Evolutionary conservation across 2,888 invertebrate species (phyloP), one percentile per base, ranked within the genome.

Genomic region (Acanthosoma haemorrhoidale): DNA sequence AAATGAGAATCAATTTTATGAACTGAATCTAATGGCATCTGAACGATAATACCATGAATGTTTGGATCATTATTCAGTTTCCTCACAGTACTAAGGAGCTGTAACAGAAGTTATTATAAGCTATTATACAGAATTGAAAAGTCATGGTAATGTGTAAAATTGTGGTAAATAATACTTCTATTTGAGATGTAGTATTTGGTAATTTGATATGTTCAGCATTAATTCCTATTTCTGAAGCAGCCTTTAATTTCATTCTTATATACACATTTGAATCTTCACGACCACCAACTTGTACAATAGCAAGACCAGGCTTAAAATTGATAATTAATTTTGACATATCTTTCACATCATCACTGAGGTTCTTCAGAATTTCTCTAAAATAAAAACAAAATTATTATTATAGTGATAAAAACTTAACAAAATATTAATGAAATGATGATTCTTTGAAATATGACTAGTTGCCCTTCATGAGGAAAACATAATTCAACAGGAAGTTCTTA

Each of bases 261-360:
- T 99, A 99, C 4, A 98, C 96, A 83, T 97, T 97, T 57, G 98
- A 98, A 81, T 99, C 98, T 80, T 95, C 94, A 1, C 97, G 86
- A 1, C 89, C 91, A 11, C 99, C 99, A 72, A 99, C 98, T 85
- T 98, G 91, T 57, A 98, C 91, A 78, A 98, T 96, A 21, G 95
- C 92, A 74, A 98, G 83, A 13, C 90, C 89, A 0, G 91, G 90
- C 74, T 81, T 80, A 79, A 91, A 94, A 60, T 69, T 69, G 3
- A 74, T 73, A 36, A 75, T 25, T 15, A 41, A 69, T 21, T 71
- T 34, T 15, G 71, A 51, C 73, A 91, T 79, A 68, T 82, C 80
- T 4, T 79, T 77, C 4, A 94, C 90, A 77, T 92, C 86, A 75
- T 82, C 80, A 6, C 84, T 83, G 58, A 95, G 82, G 58, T 87